phyloP scores from a whole-genome alignment of 1,140 invertebrate genomes.

The Calephelis nemesis region DNA sequence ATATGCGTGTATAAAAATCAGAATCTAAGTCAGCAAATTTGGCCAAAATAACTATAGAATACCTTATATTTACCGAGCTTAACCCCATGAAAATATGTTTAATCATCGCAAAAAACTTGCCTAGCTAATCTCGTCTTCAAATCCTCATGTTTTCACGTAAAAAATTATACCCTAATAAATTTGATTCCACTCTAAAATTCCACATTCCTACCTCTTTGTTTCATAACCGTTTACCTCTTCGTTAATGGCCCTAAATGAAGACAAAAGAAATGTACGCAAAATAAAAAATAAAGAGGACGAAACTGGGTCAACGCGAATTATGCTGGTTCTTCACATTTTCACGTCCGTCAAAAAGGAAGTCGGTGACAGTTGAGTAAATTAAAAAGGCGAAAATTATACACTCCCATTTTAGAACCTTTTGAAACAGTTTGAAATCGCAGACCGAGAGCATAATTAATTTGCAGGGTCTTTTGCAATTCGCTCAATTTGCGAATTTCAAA shows the following conservation, averaged over 20 bases:
- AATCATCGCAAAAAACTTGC: no score
- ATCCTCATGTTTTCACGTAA: no score
- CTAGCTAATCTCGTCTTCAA: no score
- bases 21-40: no score
- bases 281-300: background rate
- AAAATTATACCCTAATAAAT: no score
- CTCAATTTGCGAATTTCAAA: background rate
- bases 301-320: conserved; percentile 5
- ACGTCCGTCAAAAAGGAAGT: conserved; percentile 13
- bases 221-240: no score
- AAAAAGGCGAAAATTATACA: conserved; percentile 15
- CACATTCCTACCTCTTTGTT: no score
- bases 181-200: no score
- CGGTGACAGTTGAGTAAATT: conserved; percentile 5
- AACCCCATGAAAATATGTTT: no score
- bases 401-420: background rate
- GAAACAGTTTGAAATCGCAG: background rate
- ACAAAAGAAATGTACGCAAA: conserved; percentile 6
- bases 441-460: conserved; percentile 4
- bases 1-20: no score
- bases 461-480: background rate
- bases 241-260: background rate
- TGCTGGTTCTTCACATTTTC: conserved; percentile 12
- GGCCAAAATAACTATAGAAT: no score
- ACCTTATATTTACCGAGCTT: no score